phyloP scores from a whole-genome alignment of 2,888 invertebrate genomes.

The Tribolium freemani region DNA sequence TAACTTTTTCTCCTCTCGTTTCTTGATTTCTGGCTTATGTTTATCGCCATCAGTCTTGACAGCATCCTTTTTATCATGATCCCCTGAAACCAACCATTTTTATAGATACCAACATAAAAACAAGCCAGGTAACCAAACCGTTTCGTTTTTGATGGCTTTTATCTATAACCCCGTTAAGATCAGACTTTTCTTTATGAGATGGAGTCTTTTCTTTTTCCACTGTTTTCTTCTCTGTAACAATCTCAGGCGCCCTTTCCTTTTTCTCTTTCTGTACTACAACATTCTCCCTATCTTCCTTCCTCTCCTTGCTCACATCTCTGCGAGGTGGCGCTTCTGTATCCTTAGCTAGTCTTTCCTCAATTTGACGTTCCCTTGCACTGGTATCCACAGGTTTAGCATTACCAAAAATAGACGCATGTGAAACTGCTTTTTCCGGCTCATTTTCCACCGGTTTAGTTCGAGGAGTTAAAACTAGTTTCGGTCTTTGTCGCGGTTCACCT shows the following conservation, averaged over 20 bases:
- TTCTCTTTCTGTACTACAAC: slow-evolving; percentile 4
- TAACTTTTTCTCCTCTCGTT: slow-evolving; percentile 56
- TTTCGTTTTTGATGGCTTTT: slow-evolving; percentile 44
- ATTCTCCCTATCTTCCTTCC: slow-evolving; percentile 17
- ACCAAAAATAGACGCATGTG: slow-evolving; percentile 89
- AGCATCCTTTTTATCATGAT: slow-evolving; percentile 50
- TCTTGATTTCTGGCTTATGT: slow-evolving; percentile 50
- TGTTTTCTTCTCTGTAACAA: slow-evolving; percentile 27
- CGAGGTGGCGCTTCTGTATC: slow-evolving; percentile 67
- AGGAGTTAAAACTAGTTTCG: slow-evolving; percentile 84
- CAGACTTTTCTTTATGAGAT: slow-evolving; percentile 18
- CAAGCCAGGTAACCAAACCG: slow-evolving; percentile 40
- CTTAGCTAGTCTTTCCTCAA: slow-evolving; percentile 87
- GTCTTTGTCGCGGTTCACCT: slow-evolving; percentile 77
- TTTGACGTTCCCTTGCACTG: slow-evolving; percentile 89
- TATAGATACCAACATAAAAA: neutral
- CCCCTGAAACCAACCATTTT: slow-evolving; percentile 46
- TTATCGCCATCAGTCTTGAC: slow-evolving; percentile 46
- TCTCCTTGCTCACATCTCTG: slow-evolving; percentile 39
- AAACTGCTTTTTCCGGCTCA: slow-evolving; percentile 70
- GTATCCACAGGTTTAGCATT: slow-evolving; percentile 96
- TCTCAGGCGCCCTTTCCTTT: slow-evolving; percentile 5
- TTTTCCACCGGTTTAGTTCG: slow-evolving; percentile 81
- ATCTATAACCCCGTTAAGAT: slow-evolving; percentile 39
- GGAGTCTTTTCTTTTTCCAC: slow-evolving; percentile 15